Percentiles rank a stretch among this genome's conserved stretches.
phyloP scores from a whole-genome alignment of 2,113 vertebrate genomes.

The Poeciliopsis occidentalis region DNA sequence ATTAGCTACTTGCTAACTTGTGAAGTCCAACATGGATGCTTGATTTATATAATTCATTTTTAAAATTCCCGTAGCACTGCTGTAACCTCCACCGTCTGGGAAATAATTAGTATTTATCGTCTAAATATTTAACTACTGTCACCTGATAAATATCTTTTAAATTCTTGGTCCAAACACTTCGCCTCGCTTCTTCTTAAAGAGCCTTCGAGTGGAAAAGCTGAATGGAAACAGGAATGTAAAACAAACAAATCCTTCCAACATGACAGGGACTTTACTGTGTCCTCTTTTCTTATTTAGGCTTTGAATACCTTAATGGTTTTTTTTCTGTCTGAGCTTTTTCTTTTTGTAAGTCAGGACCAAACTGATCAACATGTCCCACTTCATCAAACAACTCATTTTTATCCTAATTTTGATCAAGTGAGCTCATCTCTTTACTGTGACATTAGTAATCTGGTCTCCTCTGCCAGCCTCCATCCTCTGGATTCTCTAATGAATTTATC shows the following conservation, averaged over 20 bases:
- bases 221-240: not conserved
- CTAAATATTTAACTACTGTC: not conserved
- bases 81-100: not conserved
- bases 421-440: not conserved
- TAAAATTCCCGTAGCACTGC: not conserved
- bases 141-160: not conserved
- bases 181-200: not conserved
- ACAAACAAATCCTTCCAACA: not conserved
- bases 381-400: not conserved
- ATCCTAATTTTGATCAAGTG: not conserved
- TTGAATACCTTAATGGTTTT: too few relatives aligned
- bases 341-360: too few relatives aligned
- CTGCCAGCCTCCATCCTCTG: not conserved
- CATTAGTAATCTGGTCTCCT: not conserved
- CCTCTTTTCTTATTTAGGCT: not conserved
- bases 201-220: not conserved
- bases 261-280: too few relatives aligned
- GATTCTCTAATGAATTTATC: not conserved
- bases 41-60: not conserved
- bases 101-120: not conserved
- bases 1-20: too few relatives aligned
- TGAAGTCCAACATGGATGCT: too few relatives aligned
- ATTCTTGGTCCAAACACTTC: not conserved
- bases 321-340: too few relatives aligned
- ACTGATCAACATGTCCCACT: too few relatives aligned